A percentile compares a stretch with the other conserved stretches of the same genome.
phyloP scores from a whole-genome alignment of 2,797 vertebrate species.

The Hipposideros larvatus region DNA sequence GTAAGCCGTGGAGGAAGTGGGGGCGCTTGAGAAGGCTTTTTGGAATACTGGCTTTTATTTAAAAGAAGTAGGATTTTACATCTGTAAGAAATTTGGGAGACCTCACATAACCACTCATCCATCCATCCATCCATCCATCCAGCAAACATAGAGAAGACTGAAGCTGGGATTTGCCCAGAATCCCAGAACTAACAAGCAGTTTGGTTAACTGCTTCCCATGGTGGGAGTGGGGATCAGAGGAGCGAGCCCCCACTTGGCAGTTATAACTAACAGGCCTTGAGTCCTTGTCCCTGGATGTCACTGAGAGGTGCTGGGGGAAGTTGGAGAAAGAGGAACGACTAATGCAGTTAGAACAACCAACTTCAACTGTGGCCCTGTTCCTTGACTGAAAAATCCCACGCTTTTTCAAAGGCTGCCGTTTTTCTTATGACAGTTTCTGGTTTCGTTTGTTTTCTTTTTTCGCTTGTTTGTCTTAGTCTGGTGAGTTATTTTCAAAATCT shows the following conservation, averaged over 20 bases:
- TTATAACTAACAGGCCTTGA: rapidly evolving
- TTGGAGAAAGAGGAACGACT: too few relatives aligned
- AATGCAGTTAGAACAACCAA: neutral
- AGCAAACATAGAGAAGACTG: neutral
- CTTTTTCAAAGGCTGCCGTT: neutral
- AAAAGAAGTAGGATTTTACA: neutral
- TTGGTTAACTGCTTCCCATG: neutral
- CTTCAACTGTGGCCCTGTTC: neutral
- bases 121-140: neutral
- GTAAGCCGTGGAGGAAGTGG: neutral
- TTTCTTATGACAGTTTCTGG: neutral
- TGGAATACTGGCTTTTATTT: neutral
- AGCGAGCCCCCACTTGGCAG: too few relatives aligned
- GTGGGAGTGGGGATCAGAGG: too few relatives aligned
- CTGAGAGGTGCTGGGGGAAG: neutral
- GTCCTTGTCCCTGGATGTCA: neutral
- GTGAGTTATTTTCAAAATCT: neutral
- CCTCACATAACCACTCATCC: too few relatives aligned
- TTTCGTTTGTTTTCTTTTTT: neutral
- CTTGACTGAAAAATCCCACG: neutral
- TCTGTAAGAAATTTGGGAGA: neutral
- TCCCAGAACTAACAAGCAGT: neutral
- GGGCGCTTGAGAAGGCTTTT: neutral
- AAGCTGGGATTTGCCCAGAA: neutral
- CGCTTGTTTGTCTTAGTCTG: neutral